A percentile compares a stretch with the other conserved stretches of the same genome.
phyloP scores from a whole-genome alignment of 2,113 vertebrate genomes.

The Zapornia atra region DNA sequence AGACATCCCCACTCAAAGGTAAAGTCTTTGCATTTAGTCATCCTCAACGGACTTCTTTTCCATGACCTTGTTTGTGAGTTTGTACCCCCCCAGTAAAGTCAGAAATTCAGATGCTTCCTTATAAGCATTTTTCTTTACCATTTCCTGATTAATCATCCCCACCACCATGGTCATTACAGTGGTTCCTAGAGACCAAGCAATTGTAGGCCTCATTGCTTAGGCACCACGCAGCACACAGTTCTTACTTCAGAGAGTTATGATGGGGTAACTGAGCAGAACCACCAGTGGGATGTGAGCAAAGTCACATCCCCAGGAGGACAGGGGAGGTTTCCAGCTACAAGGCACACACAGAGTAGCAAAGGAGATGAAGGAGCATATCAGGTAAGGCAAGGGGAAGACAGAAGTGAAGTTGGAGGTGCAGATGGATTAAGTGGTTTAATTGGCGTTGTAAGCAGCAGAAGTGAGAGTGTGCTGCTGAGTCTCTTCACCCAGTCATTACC shows the following conservation, averaged over 20 bases:
- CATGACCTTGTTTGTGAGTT: constrained; percentile 19
- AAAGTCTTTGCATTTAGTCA: background rate
- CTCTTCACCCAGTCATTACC: background rate
- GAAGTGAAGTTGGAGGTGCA: background rate
- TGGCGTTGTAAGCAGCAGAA: background rate
- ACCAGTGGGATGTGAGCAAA: background rate
- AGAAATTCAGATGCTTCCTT: background rate
- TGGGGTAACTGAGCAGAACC: background rate
- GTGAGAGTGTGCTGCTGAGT: background rate
- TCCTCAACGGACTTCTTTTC: background rate
- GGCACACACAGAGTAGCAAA: background rate
- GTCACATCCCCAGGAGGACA: background rate
- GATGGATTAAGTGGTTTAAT: background rate
- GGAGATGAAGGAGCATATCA: background rate
- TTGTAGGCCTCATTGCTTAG: constrained; percentile 12
- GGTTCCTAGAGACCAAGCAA: background rate
- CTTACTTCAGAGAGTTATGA: background rate
- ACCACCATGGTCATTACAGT: background rate
- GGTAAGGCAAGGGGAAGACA: background rate
- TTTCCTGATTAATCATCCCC: constrained; percentile 57
- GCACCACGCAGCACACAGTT: background rate
- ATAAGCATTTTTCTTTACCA: constrained; percentile 51
- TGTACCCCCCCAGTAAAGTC: background rate
- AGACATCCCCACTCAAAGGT: background rate
- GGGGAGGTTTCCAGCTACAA: fast-evolving